These are phyloP conservation scores for Cebuella pygmaea DNA, from an alignment of 2,797 vertebrate species.

Conservation along the genomic window DNA sequence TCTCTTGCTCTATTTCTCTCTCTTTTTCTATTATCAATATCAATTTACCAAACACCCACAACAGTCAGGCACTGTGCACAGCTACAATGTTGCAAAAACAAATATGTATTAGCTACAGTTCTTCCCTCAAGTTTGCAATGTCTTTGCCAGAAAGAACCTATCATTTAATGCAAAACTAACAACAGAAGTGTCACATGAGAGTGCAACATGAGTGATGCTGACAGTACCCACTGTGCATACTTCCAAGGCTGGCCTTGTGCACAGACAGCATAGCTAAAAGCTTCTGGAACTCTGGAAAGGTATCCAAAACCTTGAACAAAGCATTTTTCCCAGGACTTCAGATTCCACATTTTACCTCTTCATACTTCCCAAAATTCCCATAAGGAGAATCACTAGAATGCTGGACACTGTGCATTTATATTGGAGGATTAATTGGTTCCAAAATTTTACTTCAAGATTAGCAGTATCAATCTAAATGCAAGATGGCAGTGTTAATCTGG, in stretches of 20 bases:
- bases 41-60: not conserved
- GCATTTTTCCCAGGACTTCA: not conserved
- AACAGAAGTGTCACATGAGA: not conserved
- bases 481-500: not conserved
- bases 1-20: not conserved
- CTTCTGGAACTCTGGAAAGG: not conserved
- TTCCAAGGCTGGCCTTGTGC: not conserved
- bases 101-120: slow-evolving; percentile 24
- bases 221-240: not conserved
- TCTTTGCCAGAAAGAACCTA: slow-evolving; percentile 34
- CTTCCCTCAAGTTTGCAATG: slow-evolving; percentile 30
- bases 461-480: not conserved
- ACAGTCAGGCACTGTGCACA: not conserved
- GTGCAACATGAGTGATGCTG: not conserved
- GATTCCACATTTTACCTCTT: not conserved
- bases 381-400: not conserved
- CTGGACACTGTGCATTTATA: not conserved
- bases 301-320: not conserved
- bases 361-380: not conserved
- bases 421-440: not conserved
- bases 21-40: not conserved
- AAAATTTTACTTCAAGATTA: not conserved
- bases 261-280: not conserved
- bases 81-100: not conserved
- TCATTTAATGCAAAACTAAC: not conserved